phyloP scores from a whole-genome alignment of 2,113 vertebrate species.

The Pandion haliaetus region DNA sequence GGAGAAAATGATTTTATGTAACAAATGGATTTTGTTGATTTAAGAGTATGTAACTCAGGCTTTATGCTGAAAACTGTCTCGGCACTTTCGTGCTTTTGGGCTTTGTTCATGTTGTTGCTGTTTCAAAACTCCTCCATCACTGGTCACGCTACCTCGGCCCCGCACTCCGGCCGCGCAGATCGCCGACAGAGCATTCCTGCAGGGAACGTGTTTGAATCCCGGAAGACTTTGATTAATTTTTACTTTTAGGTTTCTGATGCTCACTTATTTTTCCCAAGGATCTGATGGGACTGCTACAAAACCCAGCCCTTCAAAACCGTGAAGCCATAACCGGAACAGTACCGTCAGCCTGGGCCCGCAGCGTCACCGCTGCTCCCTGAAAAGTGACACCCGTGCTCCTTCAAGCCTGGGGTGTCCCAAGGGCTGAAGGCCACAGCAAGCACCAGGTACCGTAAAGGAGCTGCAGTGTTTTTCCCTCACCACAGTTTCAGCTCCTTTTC shows the following conservation, averaged over 20 bases:
- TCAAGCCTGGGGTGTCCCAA: too few species aligned
- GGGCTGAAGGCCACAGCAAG: neutral
- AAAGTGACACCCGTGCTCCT: rapidly evolving
- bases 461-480: neutral
- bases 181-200: rapidly evolving
- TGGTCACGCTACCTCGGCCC: neutral
- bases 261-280: too few species aligned
- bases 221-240: neutral
- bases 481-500: neutral
- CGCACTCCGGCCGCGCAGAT: rapidly evolving
- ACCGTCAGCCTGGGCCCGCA: rapidly evolving
- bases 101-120: neutral
- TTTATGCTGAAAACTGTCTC: neutral
- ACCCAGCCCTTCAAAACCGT: rapidly evolving
- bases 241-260: neutral
- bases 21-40: neutral
- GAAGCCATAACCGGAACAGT: neutral
- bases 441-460: neutral
- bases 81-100: neutral
- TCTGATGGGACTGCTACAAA: neutral
- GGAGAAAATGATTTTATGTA: neutral
- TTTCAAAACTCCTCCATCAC: neutral
- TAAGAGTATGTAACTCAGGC: neutral
- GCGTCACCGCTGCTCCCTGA: rapidly evolving
- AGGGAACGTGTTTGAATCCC: neutral